Base-by-base conservation (phyloP, 1,140 invertebrate species). In the Gryon sp. region DNA sequence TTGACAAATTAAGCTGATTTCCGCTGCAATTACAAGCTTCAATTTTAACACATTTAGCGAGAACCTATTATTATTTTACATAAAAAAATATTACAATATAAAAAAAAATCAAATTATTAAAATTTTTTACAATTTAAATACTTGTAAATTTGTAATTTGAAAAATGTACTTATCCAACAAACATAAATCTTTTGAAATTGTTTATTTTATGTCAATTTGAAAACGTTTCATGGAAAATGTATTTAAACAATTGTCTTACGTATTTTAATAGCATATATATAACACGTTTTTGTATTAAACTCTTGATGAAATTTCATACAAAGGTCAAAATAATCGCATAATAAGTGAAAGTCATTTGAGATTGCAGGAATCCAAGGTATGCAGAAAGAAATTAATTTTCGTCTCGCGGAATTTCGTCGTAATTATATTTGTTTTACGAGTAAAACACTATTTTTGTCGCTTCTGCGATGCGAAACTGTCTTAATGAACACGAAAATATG, bases 371-470 rank as follows among this genome's bases (percentile, higher is more conserved):
- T 73, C 26, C 19, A 19, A 40, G 57, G 41, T 16, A 73, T 24
- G 69, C 34, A 41, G 69, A 63, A 73, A 38, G 43, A 34, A 63
- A 73, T 73, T 73, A 73, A 73, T 73, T 73, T 26, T 40, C 43
- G 41, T 48, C 69, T 73, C 43, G 59, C 50, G 16, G 50, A 63
- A 73, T 63, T 73, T 63, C 32, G 48, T 34, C 48, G 69, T 73
- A 65, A 73, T 73, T 73, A 65, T 73, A 73, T 73, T 73, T 73
- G 59, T 65, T 65, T 65, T 73, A 59, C 60, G 59, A 65, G 59
- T 57, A 52, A 65, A 65, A 52, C 12, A 34, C 60, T 73, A 73
- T 73, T 73, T 73, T 73, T 73, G 69, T 57, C 59, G 34, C 34
- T 19, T 26, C 26, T 43, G 43, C 12, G 40, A 50, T 18, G 28